Evolutionary conservation across 2,888 invertebrate genomes (phyloP), one percentile per base, ranked within the genome.

Genomic region (Eustalomyia histrio): DNA sequence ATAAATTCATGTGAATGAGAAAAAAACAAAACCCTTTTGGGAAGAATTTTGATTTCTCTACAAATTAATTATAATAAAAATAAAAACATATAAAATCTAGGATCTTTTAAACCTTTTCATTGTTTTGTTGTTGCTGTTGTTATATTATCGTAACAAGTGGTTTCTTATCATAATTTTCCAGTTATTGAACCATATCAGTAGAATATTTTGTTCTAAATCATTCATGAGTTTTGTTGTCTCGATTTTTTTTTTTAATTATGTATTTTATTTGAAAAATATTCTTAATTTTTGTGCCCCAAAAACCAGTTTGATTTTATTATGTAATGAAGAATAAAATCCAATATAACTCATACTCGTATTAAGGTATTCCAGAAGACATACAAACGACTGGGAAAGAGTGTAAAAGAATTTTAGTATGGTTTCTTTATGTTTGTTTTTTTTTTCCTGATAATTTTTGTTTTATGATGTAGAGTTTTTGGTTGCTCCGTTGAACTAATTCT

Each of bases 401-500:
- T 60, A 24, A 64, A 64, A 57, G 57, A 67, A 75, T 64, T 67
- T 39, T 55, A 58, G 53, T 39, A 55, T 71, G 60, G 18, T 80
- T 61, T 64, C 18, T 57, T 69, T 60, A 17, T 68, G 58, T 74
- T 74, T 71, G 52, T 76, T 72, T 76, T 68, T 14, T 60, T 50
- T n/a, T 67, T 67, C 53, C 35, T n/a, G 18, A 43, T 57, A 63
- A 55, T 21, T 69, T 71, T 57, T 71, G 18, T 53, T 61, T 69
- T 61, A n/a, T 14, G 18, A 16, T 43, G 60, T n/a, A 10, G n/a
- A n/a, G 43, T 47, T 47, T 55, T n/a, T 65, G 58, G 61, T 53
- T 52, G 63, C 72, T 58, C 21, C 52, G 50, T 55, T 80, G 58
- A 76, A 80, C 80, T 53, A 80, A 80, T 76, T 80, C 80, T 80